Base-by-base conservation (phyloP, 2,888 invertebrate species). In the Leuctra nigra region DNA sequence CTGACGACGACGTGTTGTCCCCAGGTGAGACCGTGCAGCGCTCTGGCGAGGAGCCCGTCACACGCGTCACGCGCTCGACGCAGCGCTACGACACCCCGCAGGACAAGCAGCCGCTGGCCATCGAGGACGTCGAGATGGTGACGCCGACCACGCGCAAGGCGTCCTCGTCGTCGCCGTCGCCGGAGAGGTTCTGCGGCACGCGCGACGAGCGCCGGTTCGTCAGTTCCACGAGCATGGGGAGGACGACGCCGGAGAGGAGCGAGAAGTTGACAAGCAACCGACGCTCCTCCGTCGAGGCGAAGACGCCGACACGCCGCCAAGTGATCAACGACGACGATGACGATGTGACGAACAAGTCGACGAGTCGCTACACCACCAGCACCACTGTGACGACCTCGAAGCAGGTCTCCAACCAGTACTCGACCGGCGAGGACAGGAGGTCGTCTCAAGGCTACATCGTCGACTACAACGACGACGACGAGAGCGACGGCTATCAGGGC, bases 21-120 rank as follows among this genome's bases (percentile, higher is more conserved):
- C 55, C 71, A 86, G 86, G 87, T 70, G 84, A 86, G 65, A 83
- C 84, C 81, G 85, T 62, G 76, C 85, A 64, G 79, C 82, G 67
- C 83, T 84, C 53, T 72, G 86, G 85, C 35, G 74, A 81, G 44
- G 81, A 80, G 67, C 86, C 87, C 1, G 77, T 79, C 50, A 85
- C 85, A 47, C 78, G 82, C 57, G 78, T 87, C 38, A 83, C 83
- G 59, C 80, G 84, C 61, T 83, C 85, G 7, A 80, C 84, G 62
- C 87, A 86, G 71, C 83, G 84, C 50, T 68, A 67, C 60, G 61
- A 65, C 38, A 63, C 64, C n/a, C 64, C 66, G 4, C 61, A 63
- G 9, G 60, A 61, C 22, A n/a, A n/a, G n/a, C n/a, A n/a, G n/a
- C 54, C 53, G 22, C 41, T 54, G 14, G 53, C 59, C 11, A 54